Evolutionary conservation across 2,113 vertebrate genomes (phyloP).

Genomic region (Pelodiscus sinensis): DNA sequence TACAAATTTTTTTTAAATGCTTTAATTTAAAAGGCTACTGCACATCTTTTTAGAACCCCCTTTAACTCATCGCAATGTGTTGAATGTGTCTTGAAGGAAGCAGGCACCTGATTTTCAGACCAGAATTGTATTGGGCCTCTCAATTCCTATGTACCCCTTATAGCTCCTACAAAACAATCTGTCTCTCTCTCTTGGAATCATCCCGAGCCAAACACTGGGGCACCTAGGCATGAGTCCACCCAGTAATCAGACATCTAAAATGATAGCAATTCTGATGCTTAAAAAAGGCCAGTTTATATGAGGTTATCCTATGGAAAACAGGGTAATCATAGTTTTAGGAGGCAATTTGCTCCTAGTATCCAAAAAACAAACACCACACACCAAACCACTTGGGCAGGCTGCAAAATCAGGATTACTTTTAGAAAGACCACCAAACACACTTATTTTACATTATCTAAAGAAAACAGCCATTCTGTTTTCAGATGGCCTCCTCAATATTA

Average conservation of each 20-base stretch:
- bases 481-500: background rate
- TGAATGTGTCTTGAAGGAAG: background rate
- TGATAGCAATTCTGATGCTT: background rate
- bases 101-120: background rate
- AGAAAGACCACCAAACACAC: too few relatives aligned
- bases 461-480: conserved; percentile 1
- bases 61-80: background rate
- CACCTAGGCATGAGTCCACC: background rate
- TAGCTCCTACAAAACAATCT: background rate
- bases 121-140: background rate
- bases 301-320: background rate
- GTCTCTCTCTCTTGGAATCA: background rate
- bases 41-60: background rate
- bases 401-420: background rate
- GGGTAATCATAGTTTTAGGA: background rate
- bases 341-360: background rate
- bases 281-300: background rate
- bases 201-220: background rate
- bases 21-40: background rate
- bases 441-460: too few relatives aligned
- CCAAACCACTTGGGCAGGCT: background rate
- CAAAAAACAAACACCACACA: too few relatives aligned
- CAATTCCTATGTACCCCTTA: background rate
- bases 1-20: conserved; percentile 44
- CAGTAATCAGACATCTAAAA: background rate